phyloP scores from a whole-genome alignment of 2,113 vertebrate species.

The Antechinus flavipes region DNA sequence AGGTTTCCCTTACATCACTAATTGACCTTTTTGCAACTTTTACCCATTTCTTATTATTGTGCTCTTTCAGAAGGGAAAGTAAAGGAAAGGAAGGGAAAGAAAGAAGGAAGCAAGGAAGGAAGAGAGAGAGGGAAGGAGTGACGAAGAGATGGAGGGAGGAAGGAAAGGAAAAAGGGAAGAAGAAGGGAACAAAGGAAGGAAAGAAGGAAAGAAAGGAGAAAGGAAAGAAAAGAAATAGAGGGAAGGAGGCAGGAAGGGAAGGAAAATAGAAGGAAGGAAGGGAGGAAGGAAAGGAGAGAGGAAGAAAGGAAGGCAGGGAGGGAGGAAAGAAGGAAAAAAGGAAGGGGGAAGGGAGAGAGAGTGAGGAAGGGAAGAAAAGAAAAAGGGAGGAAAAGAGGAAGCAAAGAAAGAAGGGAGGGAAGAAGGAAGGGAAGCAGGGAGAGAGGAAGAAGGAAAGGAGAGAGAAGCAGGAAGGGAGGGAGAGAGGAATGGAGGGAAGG shows the following conservation, averaged over 20 bases:
- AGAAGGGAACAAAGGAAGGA: too few species aligned
- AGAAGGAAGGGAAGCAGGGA: too few species aligned
- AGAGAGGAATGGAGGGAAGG: too few species aligned
- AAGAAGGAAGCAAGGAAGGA: background rate
- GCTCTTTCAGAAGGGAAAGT: background rate
- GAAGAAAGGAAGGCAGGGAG: background rate
- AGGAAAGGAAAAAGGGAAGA: background rate
- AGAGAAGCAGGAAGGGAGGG: background rate
- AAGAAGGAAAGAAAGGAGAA: background rate
- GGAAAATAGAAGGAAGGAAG: too few species aligned
- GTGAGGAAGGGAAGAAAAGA: too few species aligned
- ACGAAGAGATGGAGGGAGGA: accelerated
- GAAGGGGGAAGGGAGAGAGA: accelerated
- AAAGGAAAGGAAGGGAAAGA: too few species aligned
- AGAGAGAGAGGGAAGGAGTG: background rate
- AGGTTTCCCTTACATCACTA: background rate
- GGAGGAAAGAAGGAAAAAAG: too few species aligned
- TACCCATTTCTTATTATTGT: background rate
- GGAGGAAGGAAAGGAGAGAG: background rate
- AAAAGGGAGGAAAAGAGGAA: too few species aligned
- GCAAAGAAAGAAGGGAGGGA: too few species aligned
- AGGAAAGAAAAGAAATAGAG: too few species aligned
- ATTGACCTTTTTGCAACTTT: background rate
- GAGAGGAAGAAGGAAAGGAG: background rate
- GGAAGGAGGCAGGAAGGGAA: too few species aligned